Percentiles rank a stretch among this genome's conserved stretches.
These are phyloP conservation scores for Xerus inauris DNA, from an alignment of 2,113 vertebrate genomes.

Conservation along the genomic window DNA sequence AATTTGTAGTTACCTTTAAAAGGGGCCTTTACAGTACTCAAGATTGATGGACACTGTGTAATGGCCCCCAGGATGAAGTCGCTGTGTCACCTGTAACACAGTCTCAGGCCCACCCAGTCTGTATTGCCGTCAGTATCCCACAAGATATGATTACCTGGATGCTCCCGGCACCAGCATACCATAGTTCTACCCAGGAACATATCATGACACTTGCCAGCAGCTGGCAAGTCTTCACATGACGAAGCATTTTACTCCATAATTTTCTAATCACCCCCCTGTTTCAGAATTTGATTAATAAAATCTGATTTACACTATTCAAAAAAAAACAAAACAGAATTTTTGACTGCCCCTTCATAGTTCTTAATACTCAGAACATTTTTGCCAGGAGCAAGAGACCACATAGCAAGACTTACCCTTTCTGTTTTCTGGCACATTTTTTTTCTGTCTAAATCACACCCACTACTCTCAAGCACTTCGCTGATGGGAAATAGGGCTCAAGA, in stretches of 20 bases:
- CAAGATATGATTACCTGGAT: background rate
- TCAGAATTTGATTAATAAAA: constrained; percentile 68
- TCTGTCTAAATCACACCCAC: constrained; percentile 65
- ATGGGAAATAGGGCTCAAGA: constrained; percentile 54
- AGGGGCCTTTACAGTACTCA: background rate
- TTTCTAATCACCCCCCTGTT: constrained; percentile 58
- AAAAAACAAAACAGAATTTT: constrained; percentile 48
- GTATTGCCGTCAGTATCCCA: background rate
- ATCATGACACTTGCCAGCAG: background rate
- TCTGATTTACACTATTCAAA: constrained; percentile 60
- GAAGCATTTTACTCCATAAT: constrained; percentile 41
- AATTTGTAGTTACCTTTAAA: constrained; percentile 21
- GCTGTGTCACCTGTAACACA: background rate
- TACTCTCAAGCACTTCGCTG: constrained; percentile 59
- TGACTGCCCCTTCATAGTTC: background rate
- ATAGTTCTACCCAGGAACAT: background rate
- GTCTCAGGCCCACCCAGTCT: background rate
- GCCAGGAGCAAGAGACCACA: constrained; percentile 35
- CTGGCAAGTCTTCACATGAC: constrained; percentile 25
- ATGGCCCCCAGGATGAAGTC: background rate
- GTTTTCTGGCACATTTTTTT: constrained; percentile 52
- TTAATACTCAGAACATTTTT: constrained; percentile 51
- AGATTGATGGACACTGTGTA: background rate
- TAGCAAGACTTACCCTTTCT: constrained; percentile 14
- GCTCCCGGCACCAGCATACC: background rate